A percentile compares a stretch with the other conserved stretches of the same genome.
Conservation (phyloP, 2,888 invertebrate genomes). For the Nemoura dubitans region DNA sequence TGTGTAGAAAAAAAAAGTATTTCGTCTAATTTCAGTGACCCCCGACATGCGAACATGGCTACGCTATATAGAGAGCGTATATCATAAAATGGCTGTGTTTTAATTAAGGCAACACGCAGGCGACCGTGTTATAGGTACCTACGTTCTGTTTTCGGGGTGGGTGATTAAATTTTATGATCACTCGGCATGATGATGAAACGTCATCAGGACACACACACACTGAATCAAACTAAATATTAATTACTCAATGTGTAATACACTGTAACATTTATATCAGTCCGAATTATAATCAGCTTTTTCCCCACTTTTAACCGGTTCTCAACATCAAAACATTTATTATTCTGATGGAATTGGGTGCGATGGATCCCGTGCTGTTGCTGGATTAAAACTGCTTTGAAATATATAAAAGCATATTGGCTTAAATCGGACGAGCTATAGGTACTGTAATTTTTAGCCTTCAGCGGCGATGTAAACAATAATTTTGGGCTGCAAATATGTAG, state of each 20-base stretch:
- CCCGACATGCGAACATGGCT: too few relatives aligned
- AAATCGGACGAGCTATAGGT: too few relatives aligned
- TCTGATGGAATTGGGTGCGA: background rate
- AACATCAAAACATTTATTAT: background rate
- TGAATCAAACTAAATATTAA: conserved; percentile 19
- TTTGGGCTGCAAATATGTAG: background rate
- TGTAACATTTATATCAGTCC: too few relatives aligned
- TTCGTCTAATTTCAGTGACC: background rate
- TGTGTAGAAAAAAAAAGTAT: background rate
- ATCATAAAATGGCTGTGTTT: background rate
- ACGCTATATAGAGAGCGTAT: too few relatives aligned
- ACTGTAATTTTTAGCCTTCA: too few relatives aligned
- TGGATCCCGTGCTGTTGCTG: background rate
- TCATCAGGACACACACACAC: background rate
- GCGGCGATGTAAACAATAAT: background rate
- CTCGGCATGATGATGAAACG: background rate
- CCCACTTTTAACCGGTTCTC: background rate
- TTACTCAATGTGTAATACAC: background rate
- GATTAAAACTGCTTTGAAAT: background rate
- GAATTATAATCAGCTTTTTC: background rate
- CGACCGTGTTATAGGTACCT: too few relatives aligned
- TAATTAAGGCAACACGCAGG: background rate
- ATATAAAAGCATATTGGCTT: background rate
- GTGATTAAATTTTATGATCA: conserved; percentile 22
- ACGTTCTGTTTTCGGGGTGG: background rate